phyloP scores from a whole-genome alignment of 2,888 invertebrate genomes.

The Crepidodera aurea region DNA sequence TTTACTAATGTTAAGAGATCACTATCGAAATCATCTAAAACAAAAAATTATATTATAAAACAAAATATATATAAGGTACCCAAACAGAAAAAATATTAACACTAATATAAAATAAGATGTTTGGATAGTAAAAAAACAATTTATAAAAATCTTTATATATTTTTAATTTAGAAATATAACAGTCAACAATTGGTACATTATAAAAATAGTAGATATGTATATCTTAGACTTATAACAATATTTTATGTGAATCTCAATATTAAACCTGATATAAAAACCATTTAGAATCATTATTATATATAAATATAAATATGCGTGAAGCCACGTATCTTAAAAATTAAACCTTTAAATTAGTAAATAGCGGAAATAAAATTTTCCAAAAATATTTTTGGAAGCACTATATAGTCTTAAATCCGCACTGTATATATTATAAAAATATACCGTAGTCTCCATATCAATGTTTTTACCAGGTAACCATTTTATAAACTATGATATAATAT shows the following conservation, averaged over 20 bases:
- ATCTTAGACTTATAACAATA: not conserved
- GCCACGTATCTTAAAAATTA: no score
- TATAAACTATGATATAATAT: not conserved
- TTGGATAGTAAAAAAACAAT: not conserved
- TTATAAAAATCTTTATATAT: not conserved
- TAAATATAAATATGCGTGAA: no score
- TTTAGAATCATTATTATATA: not conserved
- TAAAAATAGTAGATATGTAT: slow-evolving; percentile 17
- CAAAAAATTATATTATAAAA: not conserved
- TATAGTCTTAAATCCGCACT: no score
- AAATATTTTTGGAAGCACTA: no score
- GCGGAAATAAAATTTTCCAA: no score
- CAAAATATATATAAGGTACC: not conserved
- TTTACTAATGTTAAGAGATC: slow-evolving; percentile 2
- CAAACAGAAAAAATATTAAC: not conserved
- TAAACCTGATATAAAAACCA: not conserved
- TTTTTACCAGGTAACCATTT: not conserved
- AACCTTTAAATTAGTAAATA: no score
- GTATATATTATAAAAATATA: no score
- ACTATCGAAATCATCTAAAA: not conserved
- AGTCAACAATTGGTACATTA: slow-evolving; percentile 7
- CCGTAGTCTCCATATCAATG: no score
- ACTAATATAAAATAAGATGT: not conserved
- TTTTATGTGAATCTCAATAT: not conserved
- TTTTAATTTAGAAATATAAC: not conserved